Evolutionary conservation across 2,797 vertebrate genomes (phyloP).

Genomic region (Saxicola maurus): DNA sequence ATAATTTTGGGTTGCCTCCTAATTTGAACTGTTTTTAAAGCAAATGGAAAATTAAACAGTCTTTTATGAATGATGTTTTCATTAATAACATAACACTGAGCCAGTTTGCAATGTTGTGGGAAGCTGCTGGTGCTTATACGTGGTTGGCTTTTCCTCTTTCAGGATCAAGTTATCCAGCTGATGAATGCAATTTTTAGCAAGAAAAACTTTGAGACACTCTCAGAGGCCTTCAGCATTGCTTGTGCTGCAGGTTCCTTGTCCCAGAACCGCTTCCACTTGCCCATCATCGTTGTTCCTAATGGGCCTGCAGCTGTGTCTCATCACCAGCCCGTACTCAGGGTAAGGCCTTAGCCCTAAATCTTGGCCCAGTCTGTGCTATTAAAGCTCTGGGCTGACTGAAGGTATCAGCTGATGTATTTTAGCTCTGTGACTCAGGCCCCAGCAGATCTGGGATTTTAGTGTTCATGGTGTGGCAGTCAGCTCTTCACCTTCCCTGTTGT

Average conservation of each 20-base stretch:
- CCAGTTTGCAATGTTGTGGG: not conserved
- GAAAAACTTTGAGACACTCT: slow-evolving; percentile 89
- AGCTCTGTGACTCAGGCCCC: not conserved
- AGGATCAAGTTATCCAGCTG: slow-evolving; percentile 96
- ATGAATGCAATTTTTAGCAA: slow-evolving; percentile 95
- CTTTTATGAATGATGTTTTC: not conserved
- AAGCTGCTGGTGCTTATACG: not conserved
- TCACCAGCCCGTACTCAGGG: slow-evolving; percentile 86
- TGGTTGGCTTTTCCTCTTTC: slow-evolving; percentile 8
- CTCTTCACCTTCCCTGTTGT: not conserved
- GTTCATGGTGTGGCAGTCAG: not conserved
- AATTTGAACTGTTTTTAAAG: not conserved
- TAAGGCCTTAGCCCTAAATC: slow-evolving; percentile 37
- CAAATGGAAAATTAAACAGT: not conserved
- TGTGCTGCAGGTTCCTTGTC: slow-evolving; percentile 84
- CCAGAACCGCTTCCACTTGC: slow-evolving; percentile 89
- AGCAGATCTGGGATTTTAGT: not conserved
- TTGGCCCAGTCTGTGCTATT: not conserved
- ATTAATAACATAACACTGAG: not conserved
- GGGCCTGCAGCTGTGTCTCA: slow-evolving; percentile 88
- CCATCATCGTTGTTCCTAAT: slow-evolving; percentile 81
- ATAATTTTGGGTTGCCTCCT: not conserved
- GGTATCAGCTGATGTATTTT: not conserved
- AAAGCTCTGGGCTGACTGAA: not conserved
- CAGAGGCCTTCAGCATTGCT: slow-evolving; percentile 91